Evolutionary conservation across 2,888 invertebrate species (phyloP), one percentile per base, ranked within the genome.

Genomic region (Argyra leucocephala): DNA sequence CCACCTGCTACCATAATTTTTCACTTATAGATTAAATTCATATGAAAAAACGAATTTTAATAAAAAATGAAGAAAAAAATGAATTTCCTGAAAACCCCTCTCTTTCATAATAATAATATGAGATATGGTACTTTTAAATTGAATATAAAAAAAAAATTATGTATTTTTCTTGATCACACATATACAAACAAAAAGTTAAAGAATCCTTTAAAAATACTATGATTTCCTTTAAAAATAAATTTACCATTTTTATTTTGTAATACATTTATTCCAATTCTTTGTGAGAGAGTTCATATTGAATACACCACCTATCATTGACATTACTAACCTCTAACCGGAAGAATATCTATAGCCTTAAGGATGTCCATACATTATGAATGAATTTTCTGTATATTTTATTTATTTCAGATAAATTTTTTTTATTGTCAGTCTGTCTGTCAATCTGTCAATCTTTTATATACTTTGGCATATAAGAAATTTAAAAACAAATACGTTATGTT

Each of bases 1-100:
- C 48, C 48, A 48, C 48, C 48, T 48, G 48, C 48, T 48, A 48
- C 48, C 18, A 48, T 18, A 48, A 48, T 48, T 48, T 48, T 48
- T 48, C 48, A 48, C 48, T 48, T 48, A 48, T 18, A 48, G 48
- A 48, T 48, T 48, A 48, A 48, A 48, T 48, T 48, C 48, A 15
- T 31, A 31, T 31, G 12, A 31, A 31, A 31, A 31, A 31, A 31
- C 7, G 26, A 26, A 31, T 10, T 10, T 10, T 10, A 31, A 6
- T 6, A 31, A 31, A 48, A 48, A 48, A 37, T 9, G 12, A 37
- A 37, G 10, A 37, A 37, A 12, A 37, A 37, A 37, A 37, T 37
- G 5, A n/a, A 18, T 37, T 37, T 37, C 12, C n/a, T n/a, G n/a
- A n/a, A 7, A 31, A 31, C 31, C 9, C 31, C 12, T 31, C 7